phyloP scores from a whole-genome alignment of 1,140 invertebrate genomes.

The Drosophila athabasca region DNA sequence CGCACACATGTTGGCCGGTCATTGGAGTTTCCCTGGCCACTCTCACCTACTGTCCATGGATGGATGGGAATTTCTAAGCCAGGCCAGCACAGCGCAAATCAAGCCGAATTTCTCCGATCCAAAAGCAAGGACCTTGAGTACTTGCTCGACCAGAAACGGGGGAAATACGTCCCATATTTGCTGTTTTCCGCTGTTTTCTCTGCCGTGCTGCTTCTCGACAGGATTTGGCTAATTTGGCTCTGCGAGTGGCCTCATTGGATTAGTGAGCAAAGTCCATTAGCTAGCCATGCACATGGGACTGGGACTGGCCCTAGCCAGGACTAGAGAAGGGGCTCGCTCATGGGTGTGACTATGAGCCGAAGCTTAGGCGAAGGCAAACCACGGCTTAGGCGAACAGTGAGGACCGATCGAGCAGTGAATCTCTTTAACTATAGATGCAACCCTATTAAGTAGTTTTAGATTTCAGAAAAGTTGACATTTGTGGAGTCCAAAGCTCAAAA shows the following conservation, averaged over 20 bases:
- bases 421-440: no score
- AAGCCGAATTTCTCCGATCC: slow-evolving; percentile 19
- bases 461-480: no score
- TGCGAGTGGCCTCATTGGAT: slow-evolving; percentile 45
- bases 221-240: slow-evolving; percentile 8
- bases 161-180: slow-evolving; percentile 52
- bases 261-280: slow-evolving; percentile 50
- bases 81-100: slow-evolving; percentile 19
- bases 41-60: slow-evolving; percentile 25
- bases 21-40: slow-evolving; percentile 62
- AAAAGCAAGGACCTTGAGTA: slow-evolving; percentile 39
- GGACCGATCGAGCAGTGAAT: no score
- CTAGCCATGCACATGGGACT: background rate
- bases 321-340: slow-evolving; percentile 16
- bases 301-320: background rate
- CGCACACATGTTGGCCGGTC: slow-evolving; percentile 67
- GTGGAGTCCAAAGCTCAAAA: no score
- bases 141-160: slow-evolving; percentile 41
- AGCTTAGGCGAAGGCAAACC: slow-evolving; percentile 22
- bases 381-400: background rate
- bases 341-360: slow-evolving; percentile 35
- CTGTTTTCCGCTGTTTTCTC: background rate
- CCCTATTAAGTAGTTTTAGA: no score
- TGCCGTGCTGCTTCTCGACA: no score
- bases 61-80: slow-evolving; percentile 72